Evolutionary conservation across 2,113 vertebrate genomes (phyloP), one percentile per base, ranked within the genome.

Genomic region (Tenebrosternarchus preto): DNA sequence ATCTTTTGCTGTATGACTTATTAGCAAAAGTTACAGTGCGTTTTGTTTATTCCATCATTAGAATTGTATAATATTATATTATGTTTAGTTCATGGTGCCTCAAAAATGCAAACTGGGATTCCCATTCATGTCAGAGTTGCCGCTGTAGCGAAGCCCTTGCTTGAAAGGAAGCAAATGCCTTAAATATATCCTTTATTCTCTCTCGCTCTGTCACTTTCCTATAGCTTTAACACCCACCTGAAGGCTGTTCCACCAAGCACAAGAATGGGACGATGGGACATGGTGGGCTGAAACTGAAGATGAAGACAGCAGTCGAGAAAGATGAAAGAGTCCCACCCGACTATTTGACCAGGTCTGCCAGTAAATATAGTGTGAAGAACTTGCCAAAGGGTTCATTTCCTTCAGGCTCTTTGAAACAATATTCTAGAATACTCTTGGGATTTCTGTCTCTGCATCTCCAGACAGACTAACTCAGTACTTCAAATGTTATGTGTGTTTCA

Each of bases 401-500:
- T 68, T 39, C 33, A 20, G 33, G 64, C 64, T 68, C 64, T 68
- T 68, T 68, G 64, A 68, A 68, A 68, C 64, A 68, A 39, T 68
- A n/a, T 68, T 39, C 20, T 33, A 39, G 16, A 8, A 20, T 1
- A n/a, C 64, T 68, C 64, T 36, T 4, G 33, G 64, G 64, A 39
- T 36, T 12, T 39, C 33, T 19, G 20, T 68, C 31, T 68, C 29
- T 22, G 64, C 19, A 20, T 39, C 33, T 19, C 27, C 5, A 4
- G 16, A 27, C 25, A 64, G 27, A 64, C 25, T 16, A 17, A 29
- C 25, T 63, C 60, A 19, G 29, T 36, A 1, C 31, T 67, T 4
- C 63, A 67, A 19, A 12, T 36, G 5, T 0, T 67, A 25, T 60
- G 20, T 22, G 24, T 6, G 22, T 24, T 25, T 24, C 9, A 61